Base-by-base conservation (phyloP, 1,140 invertebrate genomes). In the Chelonus insularis region DNA sequence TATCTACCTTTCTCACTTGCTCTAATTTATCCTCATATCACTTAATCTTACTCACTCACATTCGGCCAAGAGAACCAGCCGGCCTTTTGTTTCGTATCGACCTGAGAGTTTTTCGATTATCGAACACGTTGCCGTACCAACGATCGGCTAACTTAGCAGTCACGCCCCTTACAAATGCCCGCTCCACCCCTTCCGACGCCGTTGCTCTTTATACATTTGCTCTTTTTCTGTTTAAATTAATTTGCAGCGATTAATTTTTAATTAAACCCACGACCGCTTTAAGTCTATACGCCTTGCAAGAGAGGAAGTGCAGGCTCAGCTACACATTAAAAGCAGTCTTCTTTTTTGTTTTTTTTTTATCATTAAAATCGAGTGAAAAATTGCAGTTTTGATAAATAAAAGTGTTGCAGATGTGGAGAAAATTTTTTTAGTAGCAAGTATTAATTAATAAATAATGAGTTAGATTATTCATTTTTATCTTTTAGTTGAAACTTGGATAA, bases 191-290 rank as follows among this genome's bases (percentile, higher is more conserved):
- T 69, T 71, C 67, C 50, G 52, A 63, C 57, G 64, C 64, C 43
- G 48, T 60, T 25, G 32, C 45, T 23, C 52, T 21, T 18, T 16
- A 20, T 36, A 36, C 7, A 18, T 20, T 8, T 23, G n/a, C 2
- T 72, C 71, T 73, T 76, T 77, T 76, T 76, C 67, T 72, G 68
- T 78, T 74, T 72, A 77, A 80, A 79, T 79, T 80, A 79, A 80
- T 79, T 80, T 80, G 66, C 71, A 60, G 67, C 73, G 73, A 78
- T 78, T 77, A 74, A 78, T 77, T 78, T 78, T 79, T 80, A 78
- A 80, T 80, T 79, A 77, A 79, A 75, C 20, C 36, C 37, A 56
- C 45, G 56, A 56, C 12, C 52, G 52, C 21, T 12, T 23, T 9
- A 48, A 48, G 21, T 18, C n/a, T 20, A 9, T n/a, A n/a, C n/a